phyloP scores from a whole-genome alignment of 2,888 invertebrate genomes.

The Vanessa cardui region DNA sequence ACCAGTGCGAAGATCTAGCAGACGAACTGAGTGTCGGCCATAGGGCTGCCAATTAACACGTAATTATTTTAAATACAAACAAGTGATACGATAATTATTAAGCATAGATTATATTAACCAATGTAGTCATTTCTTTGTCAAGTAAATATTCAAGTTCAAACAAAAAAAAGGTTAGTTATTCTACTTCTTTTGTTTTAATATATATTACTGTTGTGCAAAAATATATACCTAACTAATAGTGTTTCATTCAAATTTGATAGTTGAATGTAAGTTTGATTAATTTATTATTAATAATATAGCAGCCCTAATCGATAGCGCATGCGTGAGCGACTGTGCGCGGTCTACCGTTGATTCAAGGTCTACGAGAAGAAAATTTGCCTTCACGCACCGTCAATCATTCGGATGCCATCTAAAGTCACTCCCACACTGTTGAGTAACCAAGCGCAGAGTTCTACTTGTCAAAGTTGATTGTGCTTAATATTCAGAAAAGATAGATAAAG shows the following conservation, averaged over 20 bases:
- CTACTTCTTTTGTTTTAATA: no score
- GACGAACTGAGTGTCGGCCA: conserved; percentile 21
- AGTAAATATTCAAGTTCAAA: no score
- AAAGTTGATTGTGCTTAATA: background rate
- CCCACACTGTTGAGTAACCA: conserved; percentile 31
- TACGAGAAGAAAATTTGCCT: conserved; percentile 39
- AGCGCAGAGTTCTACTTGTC: conserved; percentile 6
- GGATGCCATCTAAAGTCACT: conserved; percentile 30
- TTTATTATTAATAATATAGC: background rate
- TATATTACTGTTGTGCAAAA: background rate
- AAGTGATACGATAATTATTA: no score
- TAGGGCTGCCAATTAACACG: conserved; percentile 28
- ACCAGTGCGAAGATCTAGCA: conserved; percentile 28
- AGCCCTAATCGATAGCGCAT: conserved; percentile 30
- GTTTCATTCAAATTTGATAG: no score
- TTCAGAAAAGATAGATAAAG: no score
- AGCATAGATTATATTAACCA: no score
- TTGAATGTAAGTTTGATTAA: no score
- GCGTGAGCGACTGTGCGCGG: conserved; percentile 39
- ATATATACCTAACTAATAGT: no score
- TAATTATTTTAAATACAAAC: background rate
- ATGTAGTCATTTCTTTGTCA: no score
- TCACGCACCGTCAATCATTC: conserved; percentile 43
- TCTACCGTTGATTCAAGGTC: conserved; percentile 43
- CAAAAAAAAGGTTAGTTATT: no score